Base-by-base conservation (phyloP, 2,113 vertebrate species). In the Callopanchax toddi region DNA sequence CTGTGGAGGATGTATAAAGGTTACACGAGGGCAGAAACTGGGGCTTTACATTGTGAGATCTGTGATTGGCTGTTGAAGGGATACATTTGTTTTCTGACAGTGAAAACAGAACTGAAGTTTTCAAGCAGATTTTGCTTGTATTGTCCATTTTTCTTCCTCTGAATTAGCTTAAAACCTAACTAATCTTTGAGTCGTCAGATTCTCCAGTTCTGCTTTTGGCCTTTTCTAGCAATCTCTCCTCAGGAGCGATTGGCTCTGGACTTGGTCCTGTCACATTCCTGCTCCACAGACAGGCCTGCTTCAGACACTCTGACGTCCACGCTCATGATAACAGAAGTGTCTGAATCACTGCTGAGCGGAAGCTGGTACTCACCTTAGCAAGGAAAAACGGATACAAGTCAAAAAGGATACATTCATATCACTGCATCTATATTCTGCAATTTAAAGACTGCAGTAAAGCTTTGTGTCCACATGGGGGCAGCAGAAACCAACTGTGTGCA, bases 271-370 rank as follows among this genome's bases (percentile, higher is more conserved):
- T 94, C 93, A 17, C 91, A 92, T 80, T 95, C 95, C 66, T 92
- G 95, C 63, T 95, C 95, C 4, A 91, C 92, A 76, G 95, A 95
- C 75, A 95, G 92, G 60, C 97, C 94, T 45, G 94, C 82, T 1
- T 96, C 94, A 0, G 95, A 96, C 49, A 95, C 89, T 83, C 92
- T 93, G 18, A 95, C 91, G 53, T 95, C 95, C 89, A 94, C 87
- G 0, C 94, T 94, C 92, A 93, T 89, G 59, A 95, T 95, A 66
- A 95, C 67, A 0, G 96, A 98, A 29, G 94, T 93, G 86, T 96
- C 95, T 0, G 95, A 97, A 70, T 95, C 94, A 5, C 95, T 97
- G 93, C 96, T 96, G 63, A 95, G 84, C 0, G 94, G 91, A 52
- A 93, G 93, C 80, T 95, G 95, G 76, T 94, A 94, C 59, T 96